Evolutionary conservation across 2,113 vertebrate species (phyloP), one percentile per base, ranked within the genome.

Genomic region (Vidua macroura): DNA sequence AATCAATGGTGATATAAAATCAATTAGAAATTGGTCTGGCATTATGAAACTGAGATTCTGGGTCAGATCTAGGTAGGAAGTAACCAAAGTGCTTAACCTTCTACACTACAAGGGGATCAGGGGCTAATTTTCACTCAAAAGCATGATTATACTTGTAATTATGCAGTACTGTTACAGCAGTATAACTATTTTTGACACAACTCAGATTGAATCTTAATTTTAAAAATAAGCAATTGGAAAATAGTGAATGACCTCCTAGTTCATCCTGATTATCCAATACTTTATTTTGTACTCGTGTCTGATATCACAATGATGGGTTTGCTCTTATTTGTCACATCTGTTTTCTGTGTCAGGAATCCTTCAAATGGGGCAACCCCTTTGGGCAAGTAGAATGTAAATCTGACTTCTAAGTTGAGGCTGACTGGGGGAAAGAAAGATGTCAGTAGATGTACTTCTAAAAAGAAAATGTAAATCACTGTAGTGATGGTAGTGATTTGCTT

Each of bases 1-100:
- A 97, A 96, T 96, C 93, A 91, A 89, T 86, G 83, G 44, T 94
- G 93, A 96, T 96, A 97, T 79, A 95, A 96, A 97, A 97, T 93
- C 95, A 96, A 96, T 96, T 90, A 94, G n/a, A 96, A 91, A 88
- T 83, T 86, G 56, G 70, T 69, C n/a, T 87, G 49, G 64, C 49
- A 49, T 88, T 86, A 85, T 83, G 35, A 95, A 91, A 74, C 73
- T 91, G 53, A 93, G 79, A 93, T 88, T 78, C n/a, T 93, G 44
- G 41, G 89, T 93, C 51, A 93, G 66, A 95, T 91, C 44, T 60
- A 72, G 43, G 22, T 64, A 81, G 22, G 37, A 82, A 79, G 33
- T 64, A 88, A 76, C 76, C 48, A 68, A 91, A 91, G 25, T 69
- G 39, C 53, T 83, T 93, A 83, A 79, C 62, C 58, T 92, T 91